Percentiles rank a stretch among this genome's conserved stretches.
Evolutionary conservation across 2,797 vertebrate species (phyloP).

Genomic region (Sebastes hubbsi): DNA sequence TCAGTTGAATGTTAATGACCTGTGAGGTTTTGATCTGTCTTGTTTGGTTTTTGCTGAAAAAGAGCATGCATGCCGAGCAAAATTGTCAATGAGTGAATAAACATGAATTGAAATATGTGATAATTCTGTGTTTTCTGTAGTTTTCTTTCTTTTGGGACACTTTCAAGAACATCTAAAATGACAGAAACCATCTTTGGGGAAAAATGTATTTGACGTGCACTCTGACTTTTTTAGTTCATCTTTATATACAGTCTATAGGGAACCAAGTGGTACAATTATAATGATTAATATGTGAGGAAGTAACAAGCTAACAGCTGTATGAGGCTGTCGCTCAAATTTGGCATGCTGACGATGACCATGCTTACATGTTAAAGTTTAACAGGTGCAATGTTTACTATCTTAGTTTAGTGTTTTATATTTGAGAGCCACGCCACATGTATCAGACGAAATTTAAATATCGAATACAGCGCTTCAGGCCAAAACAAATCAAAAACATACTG

Average conservation of each 20-base stretch:
- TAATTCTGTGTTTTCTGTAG: neutral
- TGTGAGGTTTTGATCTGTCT: neutral
- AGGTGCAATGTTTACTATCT: no score
- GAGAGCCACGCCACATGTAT: no score
- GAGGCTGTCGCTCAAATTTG: no score
- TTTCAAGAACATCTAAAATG: neutral
- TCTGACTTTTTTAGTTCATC: no score
- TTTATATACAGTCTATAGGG: no score
- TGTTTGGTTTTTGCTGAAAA: neutral
- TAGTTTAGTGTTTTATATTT: no score
- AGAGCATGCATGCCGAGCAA: neutral
- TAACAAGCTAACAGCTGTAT: no score
- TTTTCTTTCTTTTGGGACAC: neutral
- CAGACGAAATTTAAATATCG: neutral
- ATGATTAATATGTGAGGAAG: neutral
- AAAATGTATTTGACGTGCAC: no score
- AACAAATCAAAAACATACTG: neutral
- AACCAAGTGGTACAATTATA: neutral
- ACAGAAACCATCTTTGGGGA: no score
- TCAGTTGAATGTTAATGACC: neutral
- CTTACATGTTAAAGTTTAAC: no score
- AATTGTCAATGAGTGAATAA: constrained; percentile 15
- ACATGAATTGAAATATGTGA: neutral
- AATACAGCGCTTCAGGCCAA: neutral
- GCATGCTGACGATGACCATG: no score